Base-by-base conservation (phyloP, 2,797 vertebrate genomes). In the Phoxinus dragarum region DNA sequence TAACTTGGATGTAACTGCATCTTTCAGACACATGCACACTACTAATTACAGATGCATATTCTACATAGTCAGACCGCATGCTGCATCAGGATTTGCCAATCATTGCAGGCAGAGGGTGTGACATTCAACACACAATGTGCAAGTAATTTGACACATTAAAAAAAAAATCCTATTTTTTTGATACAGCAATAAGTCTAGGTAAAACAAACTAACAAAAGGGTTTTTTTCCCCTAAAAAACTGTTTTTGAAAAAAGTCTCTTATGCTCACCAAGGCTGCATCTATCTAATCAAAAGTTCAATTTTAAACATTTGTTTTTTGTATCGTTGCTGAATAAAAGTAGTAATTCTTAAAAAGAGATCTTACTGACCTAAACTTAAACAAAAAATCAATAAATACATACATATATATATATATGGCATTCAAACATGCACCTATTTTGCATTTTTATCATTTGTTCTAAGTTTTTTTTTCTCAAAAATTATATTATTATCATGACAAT, bases 21-120 rank as follows among this genome's bases (percentile, higher is more conserved):
- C n/a, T 80, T 69, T 84, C 21, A 72, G 49, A 40, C 3, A 10
- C 54, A 38, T 36, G 36, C 66, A 71, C 66, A 49, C 0, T 36
- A 52, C 76, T 80, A 85, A 80, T 49, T 80, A 80, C 52, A 85
- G 76, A 40, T 5, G 1, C 67, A 85, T 64, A 79, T 64, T 85
- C 31, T 27, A 52, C 16, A 64, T 73, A 73, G 27, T 47, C 23
- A 74, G 49, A 79, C 49, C 38, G 12, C 67, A 80, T 44, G 66
- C 52, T 61, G 75, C 27, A 34, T 72, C 21, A 61, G 38, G 75
- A 72, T 47, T 72, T 59, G 75, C n/a, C 74, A 47, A 79, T 79
- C 66, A 85, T 27, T 59, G 31, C 8, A 6, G 47, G 2, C 31
- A 75, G 38, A 73, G 56, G 31, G 31, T 38, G 59, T 67, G 82